Percentiles rank a stretch among this genome's conserved stretches.
Conservation (phyloP, 2,113 vertebrate species). For the Melospiza melodia region DNA sequence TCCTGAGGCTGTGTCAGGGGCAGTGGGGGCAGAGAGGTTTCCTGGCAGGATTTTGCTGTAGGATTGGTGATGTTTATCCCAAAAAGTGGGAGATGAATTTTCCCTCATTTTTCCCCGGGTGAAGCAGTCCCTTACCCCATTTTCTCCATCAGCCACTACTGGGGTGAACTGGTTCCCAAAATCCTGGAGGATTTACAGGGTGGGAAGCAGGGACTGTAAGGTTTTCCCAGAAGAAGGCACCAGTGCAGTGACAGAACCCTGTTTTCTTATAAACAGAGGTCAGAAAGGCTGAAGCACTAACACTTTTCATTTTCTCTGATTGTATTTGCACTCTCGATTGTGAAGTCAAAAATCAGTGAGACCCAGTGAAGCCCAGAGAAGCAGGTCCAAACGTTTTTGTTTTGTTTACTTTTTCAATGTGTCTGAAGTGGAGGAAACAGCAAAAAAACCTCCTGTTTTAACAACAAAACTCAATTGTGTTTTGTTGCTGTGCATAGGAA, state of each 20-base stretch:
- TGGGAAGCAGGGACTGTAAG: not conserved
- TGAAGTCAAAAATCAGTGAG: not conserved
- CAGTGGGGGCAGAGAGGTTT: not conserved
- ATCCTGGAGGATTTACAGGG: not conserved
- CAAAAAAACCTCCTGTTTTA: not conserved
- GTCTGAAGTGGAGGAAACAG: not conserved
- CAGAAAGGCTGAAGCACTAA: not conserved
- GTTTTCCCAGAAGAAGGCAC: not conserved
- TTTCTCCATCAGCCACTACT: not conserved
- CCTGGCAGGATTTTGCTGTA: not conserved
- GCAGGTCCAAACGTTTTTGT: not conserved
- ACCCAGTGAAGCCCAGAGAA: not conserved
- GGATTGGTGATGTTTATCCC: not conserved
- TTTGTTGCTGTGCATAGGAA: not conserved
- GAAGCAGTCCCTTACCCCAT: not conserved
- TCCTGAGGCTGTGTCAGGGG: not conserved
- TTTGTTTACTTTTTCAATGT: not conserved
- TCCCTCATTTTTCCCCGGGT: not conserved
- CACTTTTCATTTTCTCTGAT: not conserved
- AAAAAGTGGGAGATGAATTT: not conserved
- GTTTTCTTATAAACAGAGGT: not conserved
- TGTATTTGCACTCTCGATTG: not conserved
- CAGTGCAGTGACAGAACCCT: not conserved
- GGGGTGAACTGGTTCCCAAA: not conserved
- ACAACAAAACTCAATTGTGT: not conserved